Evolutionary conservation across 2,113 vertebrate genomes (phyloP).

Genomic region (Semnornis frantzii): DNA sequence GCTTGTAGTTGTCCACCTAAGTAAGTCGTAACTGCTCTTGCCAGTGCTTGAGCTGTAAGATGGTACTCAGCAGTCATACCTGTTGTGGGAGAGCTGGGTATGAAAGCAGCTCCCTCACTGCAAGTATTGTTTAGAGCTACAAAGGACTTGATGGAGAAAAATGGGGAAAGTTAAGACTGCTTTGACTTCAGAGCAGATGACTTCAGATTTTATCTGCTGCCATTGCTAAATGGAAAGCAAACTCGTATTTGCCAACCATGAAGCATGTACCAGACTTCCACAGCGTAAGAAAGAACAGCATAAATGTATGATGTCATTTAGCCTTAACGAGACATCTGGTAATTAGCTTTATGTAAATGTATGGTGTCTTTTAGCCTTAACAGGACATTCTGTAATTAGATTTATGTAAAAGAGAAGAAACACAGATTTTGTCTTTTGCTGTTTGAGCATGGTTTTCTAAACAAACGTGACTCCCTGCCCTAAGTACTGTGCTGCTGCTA

Average conservation of each 20-base stretch:
- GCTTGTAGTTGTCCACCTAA: background rate
- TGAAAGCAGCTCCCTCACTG: background rate
- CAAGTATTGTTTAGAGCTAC: background rate
- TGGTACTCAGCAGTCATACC: fast-evolving
- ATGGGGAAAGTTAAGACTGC: background rate
- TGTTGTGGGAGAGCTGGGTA: background rate
- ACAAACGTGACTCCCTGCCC: conserved; percentile 46
- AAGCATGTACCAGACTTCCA: background rate
- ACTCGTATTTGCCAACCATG: background rate
- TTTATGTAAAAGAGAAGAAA: conserved; percentile 62
- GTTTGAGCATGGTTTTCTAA: conserved; percentile 58
- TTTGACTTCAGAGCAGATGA: background rate
- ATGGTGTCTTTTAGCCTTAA: conserved; percentile 38
- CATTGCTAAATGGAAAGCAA: background rate
- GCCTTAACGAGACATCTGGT: conserved; percentile 34
- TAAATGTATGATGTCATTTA: conserved; percentile 8
- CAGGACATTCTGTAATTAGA: conserved; percentile 58
- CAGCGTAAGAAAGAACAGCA: background rate
- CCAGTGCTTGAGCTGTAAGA: background rate
- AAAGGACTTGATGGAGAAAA: background rate
- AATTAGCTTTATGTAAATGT: conserved; percentile 65
- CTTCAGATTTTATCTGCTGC: background rate
- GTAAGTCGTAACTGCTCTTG: background rate
- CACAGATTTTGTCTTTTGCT: conserved; percentile 34
- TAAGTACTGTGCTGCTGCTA: conserved; percentile 26